A percentile compares a stretch with the other conserved stretches of the same genome.
phyloP scores from a whole-genome alignment of 2,797 vertebrate species.

The Sebastolobus altivelis region DNA sequence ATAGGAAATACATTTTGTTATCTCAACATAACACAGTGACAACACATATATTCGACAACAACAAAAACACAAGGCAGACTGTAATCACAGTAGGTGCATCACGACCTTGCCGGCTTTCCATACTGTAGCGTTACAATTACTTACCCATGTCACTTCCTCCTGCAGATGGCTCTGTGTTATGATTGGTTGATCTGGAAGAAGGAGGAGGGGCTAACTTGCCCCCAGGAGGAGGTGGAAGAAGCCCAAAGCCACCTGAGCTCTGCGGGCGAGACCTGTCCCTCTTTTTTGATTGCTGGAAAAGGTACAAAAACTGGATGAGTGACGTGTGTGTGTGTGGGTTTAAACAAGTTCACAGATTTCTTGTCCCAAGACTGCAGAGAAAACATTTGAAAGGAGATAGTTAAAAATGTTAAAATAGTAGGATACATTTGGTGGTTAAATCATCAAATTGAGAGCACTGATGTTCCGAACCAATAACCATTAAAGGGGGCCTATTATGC shows the following conservation, averaged over 20 bases:
- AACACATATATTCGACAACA: background rate
- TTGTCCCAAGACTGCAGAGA: background rate
- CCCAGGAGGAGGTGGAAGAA: slow-evolving; percentile 94
- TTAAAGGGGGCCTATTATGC: background rate
- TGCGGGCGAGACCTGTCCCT: slow-evolving; percentile 88
- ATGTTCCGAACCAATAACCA: background rate
- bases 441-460: background rate
- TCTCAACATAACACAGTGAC: background rate
- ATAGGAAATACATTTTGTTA: background rate
- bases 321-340: background rate
- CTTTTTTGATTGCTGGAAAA: slow-evolving; percentile 89
- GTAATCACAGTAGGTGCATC: background rate
- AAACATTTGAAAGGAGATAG: background rate
- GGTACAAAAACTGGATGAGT: background rate
- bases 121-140: background rate
- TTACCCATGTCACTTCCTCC: slow-evolving; percentile 77
- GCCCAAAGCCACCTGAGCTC: slow-evolving; percentile 88
- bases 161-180: slow-evolving; percentile 72
- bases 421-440: background rate
- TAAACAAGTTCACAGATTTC: background rate
- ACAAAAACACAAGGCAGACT: background rate
- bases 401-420: background rate
- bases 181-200: slow-evolving; percentile 78
- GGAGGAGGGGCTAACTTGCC: slow-evolving; percentile 88
- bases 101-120: background rate